A percentile compares a stretch with the other conserved stretches of the same genome.
Evolutionary conservation across 2,797 vertebrate genomes (phyloP).

Genomic region (Alcedo quadribrachys): DNA sequence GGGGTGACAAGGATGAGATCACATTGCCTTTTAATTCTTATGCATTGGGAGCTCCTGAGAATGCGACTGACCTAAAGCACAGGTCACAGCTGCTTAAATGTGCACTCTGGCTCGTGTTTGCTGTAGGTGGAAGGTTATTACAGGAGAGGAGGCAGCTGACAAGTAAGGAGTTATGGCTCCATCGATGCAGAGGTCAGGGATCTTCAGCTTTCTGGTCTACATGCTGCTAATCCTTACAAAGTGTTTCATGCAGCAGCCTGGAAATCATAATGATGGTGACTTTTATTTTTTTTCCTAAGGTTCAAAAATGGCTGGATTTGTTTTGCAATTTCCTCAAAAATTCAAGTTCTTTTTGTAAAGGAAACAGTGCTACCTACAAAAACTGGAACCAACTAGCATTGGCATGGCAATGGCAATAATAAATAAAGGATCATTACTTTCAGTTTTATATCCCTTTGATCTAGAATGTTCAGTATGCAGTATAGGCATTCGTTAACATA

Average conservation of each 20-base stretch:
- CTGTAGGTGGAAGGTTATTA: background rate
- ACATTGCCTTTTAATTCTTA: background rate
- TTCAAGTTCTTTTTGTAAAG: background rate
- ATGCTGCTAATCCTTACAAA: background rate
- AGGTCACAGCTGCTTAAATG: constrained; percentile 8
- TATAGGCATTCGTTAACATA: constrained; percentile 13
- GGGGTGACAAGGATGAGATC: background rate
- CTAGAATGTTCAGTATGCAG: background rate
- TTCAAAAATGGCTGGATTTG: background rate
- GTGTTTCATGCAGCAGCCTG: background rate
- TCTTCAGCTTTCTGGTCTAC: background rate
- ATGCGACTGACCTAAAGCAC: background rate
- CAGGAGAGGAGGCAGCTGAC: background rate
- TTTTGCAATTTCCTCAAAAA: background rate
- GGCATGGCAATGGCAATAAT: background rate
- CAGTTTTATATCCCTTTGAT: background rate
- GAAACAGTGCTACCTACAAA: background rate
- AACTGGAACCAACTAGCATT: background rate
- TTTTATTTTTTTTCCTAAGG: background rate
- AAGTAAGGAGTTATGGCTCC: constrained; percentile 10
- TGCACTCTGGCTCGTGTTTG: background rate
- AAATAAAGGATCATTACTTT: constrained; percentile 6
- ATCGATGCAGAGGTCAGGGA: background rate
- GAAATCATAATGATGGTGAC: background rate
- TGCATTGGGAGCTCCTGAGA: background rate